Evolutionary conservation across 2,797 vertebrate species (phyloP).

Genomic region (Cottoperca gobio): DNA sequence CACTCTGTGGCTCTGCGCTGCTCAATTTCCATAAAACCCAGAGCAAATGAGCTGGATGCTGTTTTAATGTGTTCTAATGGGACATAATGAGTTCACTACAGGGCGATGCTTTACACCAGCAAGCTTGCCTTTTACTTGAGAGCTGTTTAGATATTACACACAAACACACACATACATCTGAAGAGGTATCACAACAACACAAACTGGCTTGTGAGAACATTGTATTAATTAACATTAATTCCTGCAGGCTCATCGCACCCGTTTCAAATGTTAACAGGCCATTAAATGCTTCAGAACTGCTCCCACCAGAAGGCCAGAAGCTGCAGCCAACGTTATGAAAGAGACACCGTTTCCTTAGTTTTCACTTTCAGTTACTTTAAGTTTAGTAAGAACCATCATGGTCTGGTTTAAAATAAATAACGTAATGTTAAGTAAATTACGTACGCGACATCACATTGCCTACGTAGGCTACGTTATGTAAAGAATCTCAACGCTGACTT

Average conservation of each 20-base stretch:
- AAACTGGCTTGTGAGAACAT: not conserved
- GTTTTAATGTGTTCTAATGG: conserved; percentile 56
- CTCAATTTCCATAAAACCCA: conserved; percentile 9
- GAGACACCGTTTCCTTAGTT: no score
- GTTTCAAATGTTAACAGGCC: no score
- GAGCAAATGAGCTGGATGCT: conserved; percentile 33
- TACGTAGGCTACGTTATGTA: no score
- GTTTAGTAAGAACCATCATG: no score
- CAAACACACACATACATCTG: not conserved
- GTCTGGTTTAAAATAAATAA: no score
- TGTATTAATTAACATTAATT: not conserved
- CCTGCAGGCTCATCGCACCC: not conserved
- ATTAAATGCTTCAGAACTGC: no score
- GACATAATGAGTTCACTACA: conserved; percentile 43
- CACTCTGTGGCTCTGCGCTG: not conserved
- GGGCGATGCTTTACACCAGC: conserved; percentile 30
- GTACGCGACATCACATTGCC: no score
- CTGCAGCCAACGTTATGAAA: no score
- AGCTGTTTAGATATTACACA: conserved; percentile 3
- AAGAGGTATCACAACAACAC: not conserved
- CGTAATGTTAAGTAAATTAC: no score
- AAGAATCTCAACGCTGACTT: no score
- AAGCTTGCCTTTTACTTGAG: conserved; percentile 22
- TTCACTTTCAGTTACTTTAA: no score
- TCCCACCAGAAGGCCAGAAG: no score